Percentiles rank a stretch among this genome's conserved stretches.
These are phyloP conservation scores for Tinea trinotella DNA, from an alignment of 2,888 invertebrate species.

Conservation along the genomic window DNA sequence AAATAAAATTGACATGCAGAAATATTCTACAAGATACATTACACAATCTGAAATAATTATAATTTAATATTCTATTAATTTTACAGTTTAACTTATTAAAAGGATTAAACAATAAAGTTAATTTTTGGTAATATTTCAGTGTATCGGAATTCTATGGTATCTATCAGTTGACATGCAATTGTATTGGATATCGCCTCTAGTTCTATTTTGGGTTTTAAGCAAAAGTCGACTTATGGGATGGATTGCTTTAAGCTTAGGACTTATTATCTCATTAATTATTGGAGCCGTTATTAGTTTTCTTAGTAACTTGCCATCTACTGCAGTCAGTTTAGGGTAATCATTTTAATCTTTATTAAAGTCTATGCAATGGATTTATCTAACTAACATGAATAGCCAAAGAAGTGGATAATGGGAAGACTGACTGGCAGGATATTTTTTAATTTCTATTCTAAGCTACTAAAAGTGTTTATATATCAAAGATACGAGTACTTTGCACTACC, in stretches of 20 bases:
- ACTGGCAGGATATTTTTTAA: too few species aligned
- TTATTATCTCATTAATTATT: slow-evolving; percentile 28
- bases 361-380: background rate
- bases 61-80: too few species aligned
- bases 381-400: too few species aligned
- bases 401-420: too few species aligned
- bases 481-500: too few species aligned
- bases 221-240: slow-evolving; percentile 31
- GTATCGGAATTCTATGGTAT: slow-evolving; percentile 39
- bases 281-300: slow-evolving; percentile 8
- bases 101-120: too few species aligned
- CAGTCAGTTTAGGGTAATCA: slow-evolving; percentile 12
- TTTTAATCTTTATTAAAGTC: background rate
- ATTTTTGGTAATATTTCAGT: slow-evolving; percentile 32
- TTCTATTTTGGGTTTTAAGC: slow-evolving; percentile 23
- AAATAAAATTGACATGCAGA: background rate
- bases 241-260: slow-evolving; percentile 30
- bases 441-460: too few species aligned
- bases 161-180: slow-evolving; percentile 30
- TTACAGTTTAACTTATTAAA: too few species aligned
- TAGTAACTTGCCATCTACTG: background rate
- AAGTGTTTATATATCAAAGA: too few species aligned
- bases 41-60: too few species aligned
- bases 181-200: slow-evolving; percentile 22
- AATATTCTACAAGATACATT: too few species aligned